A percentile compares a stretch with the other conserved stretches of the same genome.
Evolutionary conservation across 2,797 vertebrate genomes (phyloP).

Genomic region (Heteromormyrus szaboi): DNA sequence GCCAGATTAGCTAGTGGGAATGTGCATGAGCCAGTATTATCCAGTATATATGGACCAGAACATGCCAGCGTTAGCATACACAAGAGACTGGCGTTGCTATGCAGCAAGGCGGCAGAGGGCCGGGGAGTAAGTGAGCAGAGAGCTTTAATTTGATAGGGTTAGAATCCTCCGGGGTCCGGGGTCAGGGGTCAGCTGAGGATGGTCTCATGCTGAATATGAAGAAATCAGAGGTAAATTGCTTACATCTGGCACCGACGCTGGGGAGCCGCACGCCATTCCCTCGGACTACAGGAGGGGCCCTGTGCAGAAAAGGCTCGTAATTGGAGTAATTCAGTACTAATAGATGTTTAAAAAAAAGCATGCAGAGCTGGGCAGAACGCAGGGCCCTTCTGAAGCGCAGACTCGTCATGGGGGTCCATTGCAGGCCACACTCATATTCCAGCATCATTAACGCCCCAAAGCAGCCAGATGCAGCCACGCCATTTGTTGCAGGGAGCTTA

Average conservation of each 20-base stretch:
- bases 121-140: conserved; percentile 99
- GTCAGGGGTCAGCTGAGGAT: conserved; percentile 90
- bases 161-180: conserved; percentile 99
- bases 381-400: conserved; percentile 69
- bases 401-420: conserved; percentile 40
- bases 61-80: neutral
- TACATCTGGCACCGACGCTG: conserved; percentile 97
- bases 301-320: conserved; percentile 93
- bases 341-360: conserved; percentile 72
- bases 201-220: conserved; percentile 99
- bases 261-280: conserved; percentile 84
- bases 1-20: conserved; percentile 19
- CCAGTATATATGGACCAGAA: neutral
- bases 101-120: conserved; percentile 93
- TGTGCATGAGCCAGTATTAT: neutral
- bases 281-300: conserved; percentile 75
- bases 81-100: conserved; percentile 81
- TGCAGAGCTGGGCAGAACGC: conserved; percentile 73
- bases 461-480: neutral
- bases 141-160: conserved; percentile 99
- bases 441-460: conserved; percentile 37
- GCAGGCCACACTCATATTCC: neutral
- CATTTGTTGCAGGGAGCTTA: neutral
- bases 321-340: conserved; percentile 99
- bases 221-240: conserved; percentile 99